These are phyloP conservation scores for Pachypeltis micranthus DNA, from an alignment of 1,140 invertebrate genomes.

Conservation along the genomic window DNA sequence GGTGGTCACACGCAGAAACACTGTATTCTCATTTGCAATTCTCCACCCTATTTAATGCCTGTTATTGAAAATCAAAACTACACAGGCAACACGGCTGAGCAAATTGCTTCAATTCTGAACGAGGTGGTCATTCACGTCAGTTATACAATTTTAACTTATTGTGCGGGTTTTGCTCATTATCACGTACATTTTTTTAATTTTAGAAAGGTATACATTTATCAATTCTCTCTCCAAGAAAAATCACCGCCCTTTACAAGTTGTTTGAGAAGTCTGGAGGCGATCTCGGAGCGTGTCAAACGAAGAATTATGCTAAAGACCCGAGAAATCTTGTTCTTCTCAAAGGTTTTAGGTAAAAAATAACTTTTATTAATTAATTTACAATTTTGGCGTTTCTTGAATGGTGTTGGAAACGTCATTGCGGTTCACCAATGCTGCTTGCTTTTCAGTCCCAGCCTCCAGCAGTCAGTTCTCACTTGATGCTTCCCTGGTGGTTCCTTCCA, in stretches of 20 bases:
- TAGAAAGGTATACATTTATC: slow-evolving; percentile 73
- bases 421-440: no score
- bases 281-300: slow-evolving; percentile 58
- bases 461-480: no score
- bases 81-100: slow-evolving; percentile 57
- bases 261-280: slow-evolving; percentile 80
- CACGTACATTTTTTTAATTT: slow-evolving; percentile 32
- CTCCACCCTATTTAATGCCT: slow-evolving; percentile 77
- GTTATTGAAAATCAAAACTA: slow-evolving; percentile 66
- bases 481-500: no score
- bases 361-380: slow-evolving; percentile 25
- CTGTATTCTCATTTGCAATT: slow-evolving; percentile 83
- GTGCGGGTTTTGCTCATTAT: not conserved
- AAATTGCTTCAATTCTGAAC: slow-evolving; percentile 56
- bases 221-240: slow-evolving; percentile 76
- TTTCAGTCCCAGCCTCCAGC: no score
- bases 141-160: no score
- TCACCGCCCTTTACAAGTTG: slow-evolving; percentile 62
- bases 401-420: no score
- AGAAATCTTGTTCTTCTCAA: slow-evolving; percentile 70
- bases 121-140: slow-evolving; percentile 42
- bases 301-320: slow-evolving; percentile 83
- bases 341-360: slow-evolving; percentile 44
- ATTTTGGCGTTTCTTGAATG: no score
- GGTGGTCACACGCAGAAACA: slow-evolving; percentile 50